phyloP scores from a whole-genome alignment of 2,797 vertebrate species.

The Hybognathus amarus region DNA sequence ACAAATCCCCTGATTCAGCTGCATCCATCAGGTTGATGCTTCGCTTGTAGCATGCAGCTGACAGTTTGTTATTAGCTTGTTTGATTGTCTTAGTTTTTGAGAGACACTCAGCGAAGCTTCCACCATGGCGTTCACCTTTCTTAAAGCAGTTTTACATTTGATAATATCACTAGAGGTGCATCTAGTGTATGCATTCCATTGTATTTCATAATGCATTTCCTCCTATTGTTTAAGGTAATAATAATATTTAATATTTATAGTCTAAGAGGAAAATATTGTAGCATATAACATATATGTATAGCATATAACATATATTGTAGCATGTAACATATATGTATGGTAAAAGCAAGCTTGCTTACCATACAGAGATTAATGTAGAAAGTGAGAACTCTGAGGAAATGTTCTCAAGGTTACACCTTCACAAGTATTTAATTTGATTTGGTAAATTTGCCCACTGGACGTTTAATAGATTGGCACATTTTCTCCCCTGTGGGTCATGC shows the following conservation, averaged over 20 bases:
- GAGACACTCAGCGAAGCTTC: slow-evolving; percentile 3
- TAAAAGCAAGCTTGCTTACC: slow-evolving; percentile 38
- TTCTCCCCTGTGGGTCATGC: slow-evolving; percentile 13
- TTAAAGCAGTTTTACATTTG: neutral
- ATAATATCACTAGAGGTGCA: slow-evolving; percentile 13
- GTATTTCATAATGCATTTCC: slow-evolving; percentile 19
- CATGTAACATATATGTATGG: too few relatives aligned
- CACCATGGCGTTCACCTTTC: neutral
- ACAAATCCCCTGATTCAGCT: slow-evolving; percentile 44
- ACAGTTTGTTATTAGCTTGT: slow-evolving; percentile 48
- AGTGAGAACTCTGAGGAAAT: slow-evolving; percentile 36
- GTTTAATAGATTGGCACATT: slow-evolving; percentile 18
- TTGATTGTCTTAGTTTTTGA: slow-evolving; percentile 43
- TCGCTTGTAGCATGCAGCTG: slow-evolving; percentile 23
- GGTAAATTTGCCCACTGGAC: slow-evolving; percentile 45
- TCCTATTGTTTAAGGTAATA: slow-evolving; percentile 27
- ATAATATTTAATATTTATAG: too few relatives aligned
- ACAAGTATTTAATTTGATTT: slow-evolving; percentile 49
- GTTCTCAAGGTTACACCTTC: slow-evolving; percentile 50
- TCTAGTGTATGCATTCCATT: slow-evolving; percentile 18
- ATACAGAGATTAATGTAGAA: slow-evolving; percentile 55
- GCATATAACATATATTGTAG: too few relatives aligned
- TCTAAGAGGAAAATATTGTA: too few relatives aligned
- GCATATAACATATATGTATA: too few relatives aligned
- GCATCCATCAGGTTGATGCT: slow-evolving; percentile 51